Base-by-base conservation (phyloP, 1,140 invertebrate species). In the Macrotrachela quadricornifera region DNA sequence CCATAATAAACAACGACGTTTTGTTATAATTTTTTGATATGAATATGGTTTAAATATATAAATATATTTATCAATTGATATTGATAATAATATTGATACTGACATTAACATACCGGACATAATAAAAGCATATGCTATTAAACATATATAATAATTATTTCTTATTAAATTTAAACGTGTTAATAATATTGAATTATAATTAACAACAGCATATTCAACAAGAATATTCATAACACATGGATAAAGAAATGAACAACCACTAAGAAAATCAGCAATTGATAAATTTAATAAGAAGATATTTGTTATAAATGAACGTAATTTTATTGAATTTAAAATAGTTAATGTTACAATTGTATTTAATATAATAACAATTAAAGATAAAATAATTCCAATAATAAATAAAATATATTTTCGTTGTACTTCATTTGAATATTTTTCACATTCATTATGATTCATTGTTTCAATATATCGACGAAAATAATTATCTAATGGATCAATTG, bases 31-130 rank as follows among this genome's bases (percentile, higher is more conserved):
- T 21, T 42, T 21, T 16, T 51, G 41, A 44, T 51, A 51, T 10
- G 44, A 51, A 45, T 51, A 51, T 17, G 49, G 49, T 44, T 51
- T 41, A 12, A 51, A 30, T 6, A 51, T 36, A 21, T 41, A 41
- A 16, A 51, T 51, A 42, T 51, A 51, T 45, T 51, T 51, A 37
- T 51, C 49, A 11, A 51, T n/a, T 11, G 49, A 41, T 44, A 51
- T 37, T 12, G 44, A 36, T 17, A 41, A 44, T n/a, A 51, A 42
- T 10, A 42, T 51, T 21, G 44, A 51, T 42, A 51, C 44, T 36
- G 49, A 51, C 21, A 41, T 51, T 6, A 51, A 36, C 49, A 51
- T 51, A 4, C 41, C 44, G 14, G 49, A 44, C 18, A 51, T 51
- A 41, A 51, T 51, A 21, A 42, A 42, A 15, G 49, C 44, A 17